Conservation (phyloP, 2,113 vertebrate species). For the Heterochromis multidens region DNA sequence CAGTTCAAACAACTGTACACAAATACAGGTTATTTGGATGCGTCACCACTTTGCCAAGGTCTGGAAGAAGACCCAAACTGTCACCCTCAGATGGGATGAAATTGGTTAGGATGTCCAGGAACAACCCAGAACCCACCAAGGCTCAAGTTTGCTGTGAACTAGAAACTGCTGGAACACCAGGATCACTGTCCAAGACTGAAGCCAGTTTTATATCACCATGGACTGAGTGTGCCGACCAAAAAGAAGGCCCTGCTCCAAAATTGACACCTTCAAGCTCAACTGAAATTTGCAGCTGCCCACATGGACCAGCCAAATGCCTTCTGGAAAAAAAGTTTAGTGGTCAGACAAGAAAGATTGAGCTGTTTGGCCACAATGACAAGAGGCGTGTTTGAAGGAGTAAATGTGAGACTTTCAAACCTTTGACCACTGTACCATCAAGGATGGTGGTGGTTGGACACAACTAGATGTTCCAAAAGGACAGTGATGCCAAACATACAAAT, state of each 20-base stretch:
- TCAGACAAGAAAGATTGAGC: not conserved
- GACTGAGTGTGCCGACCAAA: too few species aligned
- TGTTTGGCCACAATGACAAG: not conserved
- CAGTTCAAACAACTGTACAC: not conserved
- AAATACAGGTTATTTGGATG: not conserved
- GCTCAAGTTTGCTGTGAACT: too few species aligned
- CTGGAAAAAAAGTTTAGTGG: not conserved
- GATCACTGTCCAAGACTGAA: not conserved
- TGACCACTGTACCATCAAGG: not conserved
- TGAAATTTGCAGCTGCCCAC: not conserved
- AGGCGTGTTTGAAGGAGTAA: too few species aligned
- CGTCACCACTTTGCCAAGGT: not conserved
- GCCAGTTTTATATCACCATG: too few species aligned
- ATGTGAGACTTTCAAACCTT: not conserved
- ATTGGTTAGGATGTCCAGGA: not conserved
- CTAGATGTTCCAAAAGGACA: not conserved
- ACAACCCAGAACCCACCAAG: too few species aligned
- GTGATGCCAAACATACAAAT: not conserved
- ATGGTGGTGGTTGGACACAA: not conserved
- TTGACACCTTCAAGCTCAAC: not conserved
- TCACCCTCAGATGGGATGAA: not conserved
- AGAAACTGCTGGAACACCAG: too few species aligned
- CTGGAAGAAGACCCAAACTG: not conserved
- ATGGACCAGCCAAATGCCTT: not conserved
- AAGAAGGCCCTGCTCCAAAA: too few species aligned